Evolutionary conservation across 2,888 invertebrate genomes (phyloP), one percentile per base, ranked within the genome.

Genomic region (Pilophorus perplexus): DNA sequence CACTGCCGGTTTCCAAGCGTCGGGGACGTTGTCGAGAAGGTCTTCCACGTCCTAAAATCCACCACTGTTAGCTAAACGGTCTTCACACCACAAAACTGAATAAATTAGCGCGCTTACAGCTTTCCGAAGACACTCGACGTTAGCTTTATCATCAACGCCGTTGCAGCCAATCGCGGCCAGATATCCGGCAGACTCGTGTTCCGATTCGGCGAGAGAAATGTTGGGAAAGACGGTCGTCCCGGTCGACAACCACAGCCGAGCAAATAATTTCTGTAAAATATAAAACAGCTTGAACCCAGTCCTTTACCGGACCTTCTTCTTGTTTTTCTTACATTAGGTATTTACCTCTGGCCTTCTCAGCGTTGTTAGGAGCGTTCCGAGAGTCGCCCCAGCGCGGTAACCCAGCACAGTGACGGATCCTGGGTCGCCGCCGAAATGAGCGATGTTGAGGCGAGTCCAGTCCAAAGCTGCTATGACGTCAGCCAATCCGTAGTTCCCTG

Each of bases 381-480:
- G 77, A 0, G 92, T 92, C 0, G 88, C 93, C 1, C 93, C 93
- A 0, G 92, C 90, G 20, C 89, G 83, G 75, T 93, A 91, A 0
- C 92, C 94, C 73, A 93, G 82, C 37, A 94, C 75, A 0, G 91
- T 93, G 0, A 94, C 89, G 2, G 88, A 82, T 1, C 81, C 79
- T 1, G 85, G 83, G 75, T 92, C 87, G 0, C 93, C 93, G 0
- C 93, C 92, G 74, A 93, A 93, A 75, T 90, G 84, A 66, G 84
- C 84, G 48, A 92, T 90, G 75, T 93, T 93, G 71, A 85, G 77
- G 68, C 89, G 82, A 1, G 93, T 84, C 93, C 93, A 93, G 67
- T 85, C 81, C 16, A 93, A 79, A 0, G 85, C 90, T 0, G 83
- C 84, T 12, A 91, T 75, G 67, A 93, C 83, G 75, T 93, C 93